Conservation (phyloP, 2,113 vertebrate species). For the Baryphthengus martii region DNA sequence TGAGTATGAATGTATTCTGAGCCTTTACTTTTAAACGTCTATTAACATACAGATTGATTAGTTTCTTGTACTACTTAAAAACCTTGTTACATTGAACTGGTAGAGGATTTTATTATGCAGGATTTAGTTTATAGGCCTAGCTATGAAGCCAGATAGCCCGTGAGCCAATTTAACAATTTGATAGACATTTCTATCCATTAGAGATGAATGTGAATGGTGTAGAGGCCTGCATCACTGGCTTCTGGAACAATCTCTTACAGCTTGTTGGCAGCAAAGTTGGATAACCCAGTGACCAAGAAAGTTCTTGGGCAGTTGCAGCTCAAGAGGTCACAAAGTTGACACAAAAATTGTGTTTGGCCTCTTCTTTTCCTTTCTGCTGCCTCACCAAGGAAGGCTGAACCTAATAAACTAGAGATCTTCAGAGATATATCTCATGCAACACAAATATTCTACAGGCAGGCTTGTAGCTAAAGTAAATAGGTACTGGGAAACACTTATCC, state of each 20-base stretch:
- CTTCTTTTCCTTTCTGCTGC: neutral
- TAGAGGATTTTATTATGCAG: neutral
- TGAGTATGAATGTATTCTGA: neutral
- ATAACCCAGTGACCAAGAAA: neutral
- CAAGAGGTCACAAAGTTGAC: neutral
- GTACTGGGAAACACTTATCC: neutral
- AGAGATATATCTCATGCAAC: neutral
- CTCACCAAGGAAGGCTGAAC: neutral
- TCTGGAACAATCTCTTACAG: neutral
- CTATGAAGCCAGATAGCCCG: neutral
- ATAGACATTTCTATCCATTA: neutral
- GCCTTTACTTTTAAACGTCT: neutral
- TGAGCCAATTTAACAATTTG: neutral
- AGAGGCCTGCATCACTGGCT: neutral
- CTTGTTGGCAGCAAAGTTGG: neutral
- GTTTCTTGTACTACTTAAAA: neutral
- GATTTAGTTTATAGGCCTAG: neutral
- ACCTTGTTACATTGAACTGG: neutral
- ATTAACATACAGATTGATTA: neutral
- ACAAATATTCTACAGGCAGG: neutral
- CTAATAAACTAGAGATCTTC: neutral
- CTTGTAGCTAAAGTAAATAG: constrained; percentile 12
- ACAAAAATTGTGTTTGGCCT: neutral
- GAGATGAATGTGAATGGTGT: neutral
- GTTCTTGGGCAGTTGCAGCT: neutral